Percentiles rank a stretch among this genome's conserved stretches.
Evolutionary conservation across 2,888 invertebrate genomes (phyloP).

Genomic region (Atrina japonica): DNA sequence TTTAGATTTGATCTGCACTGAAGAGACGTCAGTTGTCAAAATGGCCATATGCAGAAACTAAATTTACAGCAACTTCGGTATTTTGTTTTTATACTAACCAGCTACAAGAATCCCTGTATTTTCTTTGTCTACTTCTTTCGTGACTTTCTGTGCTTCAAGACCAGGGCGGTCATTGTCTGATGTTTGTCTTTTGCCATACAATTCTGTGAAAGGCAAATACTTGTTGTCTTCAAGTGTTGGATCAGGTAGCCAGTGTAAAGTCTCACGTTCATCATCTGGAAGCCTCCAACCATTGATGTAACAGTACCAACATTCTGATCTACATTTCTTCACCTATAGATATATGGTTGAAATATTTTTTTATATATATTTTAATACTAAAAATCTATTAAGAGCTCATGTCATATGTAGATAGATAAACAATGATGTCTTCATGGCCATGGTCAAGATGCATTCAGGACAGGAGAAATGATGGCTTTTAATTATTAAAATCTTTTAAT

Average conservation of each 20-base stretch:
- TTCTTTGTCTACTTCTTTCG: conserved; percentile 17
- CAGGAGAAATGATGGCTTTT: neutral
- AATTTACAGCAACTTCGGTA: no score
- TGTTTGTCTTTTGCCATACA: conserved; percentile 25
- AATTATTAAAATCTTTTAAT: no score
- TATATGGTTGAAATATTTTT: no score
- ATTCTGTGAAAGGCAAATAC: neutral
- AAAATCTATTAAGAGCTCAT: no score
- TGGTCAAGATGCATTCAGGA: no score
- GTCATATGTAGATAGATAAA: no score
- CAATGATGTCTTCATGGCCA: no score
- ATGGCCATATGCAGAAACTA: no score
- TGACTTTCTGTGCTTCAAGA: neutral
- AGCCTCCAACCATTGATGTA: conserved; percentile 8
- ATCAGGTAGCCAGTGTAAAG: conserved; percentile 17
- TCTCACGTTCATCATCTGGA: neutral
- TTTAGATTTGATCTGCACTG: no score
- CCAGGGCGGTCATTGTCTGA: conserved; percentile 1
- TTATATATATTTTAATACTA: no score
- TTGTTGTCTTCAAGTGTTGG: neutral
- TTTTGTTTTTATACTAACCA: neutral
- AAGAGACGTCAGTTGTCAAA: no score
- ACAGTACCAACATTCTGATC: conserved; percentile 16
- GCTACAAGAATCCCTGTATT: conserved; percentile 1
- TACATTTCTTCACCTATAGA: conserved; percentile 16